Evolutionary conservation across 2,113 vertebrate species (phyloP).

Genomic region (Morone saxatilis): DNA sequence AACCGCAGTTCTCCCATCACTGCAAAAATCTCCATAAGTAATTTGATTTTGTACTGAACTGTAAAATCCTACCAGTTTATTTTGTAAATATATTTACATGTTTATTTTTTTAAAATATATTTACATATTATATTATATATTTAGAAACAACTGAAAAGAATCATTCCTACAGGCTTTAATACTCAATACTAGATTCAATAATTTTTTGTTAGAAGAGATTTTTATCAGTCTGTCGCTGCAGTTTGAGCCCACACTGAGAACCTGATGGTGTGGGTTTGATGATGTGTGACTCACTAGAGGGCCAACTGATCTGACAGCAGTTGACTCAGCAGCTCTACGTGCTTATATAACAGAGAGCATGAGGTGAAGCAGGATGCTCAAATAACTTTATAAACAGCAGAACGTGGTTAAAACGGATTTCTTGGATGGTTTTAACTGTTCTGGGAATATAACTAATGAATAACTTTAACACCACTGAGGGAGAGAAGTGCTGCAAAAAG

Average conservation of each 20-base stretch:
- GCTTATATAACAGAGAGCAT: slow-evolving; percentile 56
- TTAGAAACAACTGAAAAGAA: not conserved
- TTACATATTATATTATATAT: not conserved
- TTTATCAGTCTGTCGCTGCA: slow-evolving; percentile 14
- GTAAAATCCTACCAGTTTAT: not conserved
- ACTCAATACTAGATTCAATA: not conserved
- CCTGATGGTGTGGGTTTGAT: slow-evolving; percentile 63
- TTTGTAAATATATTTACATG: not conserved
- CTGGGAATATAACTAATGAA: not conserved
- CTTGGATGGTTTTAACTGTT: slow-evolving; percentile 10
- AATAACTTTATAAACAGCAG: slow-evolving; percentile 27
- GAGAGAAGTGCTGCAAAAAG: not conserved
- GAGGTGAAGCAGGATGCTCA: slow-evolving; percentile 18
- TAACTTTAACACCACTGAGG: not conserved
- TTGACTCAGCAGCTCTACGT: slow-evolving; percentile 67
- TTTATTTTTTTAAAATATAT: not conserved
- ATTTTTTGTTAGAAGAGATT: not conserved
- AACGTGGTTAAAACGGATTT: not conserved
- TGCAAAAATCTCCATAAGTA: not conserved
- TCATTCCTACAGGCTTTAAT: not conserved
- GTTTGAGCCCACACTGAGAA: slow-evolving; percentile 47
- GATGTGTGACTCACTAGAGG: slow-evolving; percentile 64
- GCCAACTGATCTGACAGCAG: slow-evolving; percentile 56
- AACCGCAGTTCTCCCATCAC: not conserved
- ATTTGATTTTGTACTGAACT: not conserved